phyloP scores from a whole-genome alignment of 2,888 invertebrate species.

The Cantharis flavilabris region DNA sequence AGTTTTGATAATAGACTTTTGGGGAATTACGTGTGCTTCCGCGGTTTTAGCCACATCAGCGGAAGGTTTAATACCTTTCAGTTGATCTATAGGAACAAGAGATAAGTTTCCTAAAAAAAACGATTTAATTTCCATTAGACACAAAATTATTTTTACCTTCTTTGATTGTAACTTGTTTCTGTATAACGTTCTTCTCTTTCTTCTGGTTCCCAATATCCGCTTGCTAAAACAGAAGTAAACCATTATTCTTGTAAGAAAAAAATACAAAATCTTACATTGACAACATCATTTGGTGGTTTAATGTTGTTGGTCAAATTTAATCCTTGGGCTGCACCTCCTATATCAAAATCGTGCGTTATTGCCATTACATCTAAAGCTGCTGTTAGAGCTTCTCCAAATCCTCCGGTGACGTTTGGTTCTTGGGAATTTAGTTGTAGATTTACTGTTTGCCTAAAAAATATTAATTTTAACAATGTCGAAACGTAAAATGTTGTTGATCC shows the following conservation, averaged over 20 bases:
- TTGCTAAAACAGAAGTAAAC: not conserved
- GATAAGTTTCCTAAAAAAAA: not conserved
- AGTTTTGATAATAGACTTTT: not conserved
- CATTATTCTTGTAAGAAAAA: not conserved
- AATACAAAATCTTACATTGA: slow-evolving; percentile 3
- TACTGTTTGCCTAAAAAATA: slow-evolving; percentile 37
- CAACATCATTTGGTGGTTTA: slow-evolving; percentile 20
- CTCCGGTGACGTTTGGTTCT: slow-evolving; percentile 56
- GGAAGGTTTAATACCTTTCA: not conserved
- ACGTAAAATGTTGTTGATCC: not conserved
- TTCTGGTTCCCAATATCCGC: not conserved
- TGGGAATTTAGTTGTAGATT: slow-evolving; percentile 51
- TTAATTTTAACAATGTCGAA: not conserved
- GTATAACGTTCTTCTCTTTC: not conserved
- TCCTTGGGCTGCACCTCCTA: slow-evolving; percentile 43
- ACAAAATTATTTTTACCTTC: not conserved
- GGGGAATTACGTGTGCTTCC: not conserved
- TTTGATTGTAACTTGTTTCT: slow-evolving; percentile 10
- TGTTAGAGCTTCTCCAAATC: slow-evolving; percentile 67
- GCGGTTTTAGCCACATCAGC: not conserved
- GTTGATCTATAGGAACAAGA: not conserved
- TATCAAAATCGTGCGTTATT: slow-evolving; percentile 70
- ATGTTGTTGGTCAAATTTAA: slow-evolving; percentile 44
- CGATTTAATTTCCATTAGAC: not conserved
- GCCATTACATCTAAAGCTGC: slow-evolving; percentile 84